Evolutionary conservation across 2,113 vertebrate species (phyloP), one percentile per base, ranked within the genome.

Genomic region (Equus przewalskii): DNA sequence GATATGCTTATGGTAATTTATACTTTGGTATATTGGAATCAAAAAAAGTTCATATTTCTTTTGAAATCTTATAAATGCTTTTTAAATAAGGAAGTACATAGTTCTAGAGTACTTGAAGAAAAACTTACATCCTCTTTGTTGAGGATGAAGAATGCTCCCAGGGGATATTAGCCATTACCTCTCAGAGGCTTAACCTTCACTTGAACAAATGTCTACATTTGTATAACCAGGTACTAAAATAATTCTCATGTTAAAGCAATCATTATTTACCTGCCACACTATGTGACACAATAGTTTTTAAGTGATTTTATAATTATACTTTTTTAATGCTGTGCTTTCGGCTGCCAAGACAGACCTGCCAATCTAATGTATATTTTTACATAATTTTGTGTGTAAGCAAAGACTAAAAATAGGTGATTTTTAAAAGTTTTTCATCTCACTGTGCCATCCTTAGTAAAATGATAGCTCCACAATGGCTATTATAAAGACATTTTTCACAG

Each of bases 251-350:
- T 96, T 94, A 83, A 89, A 92, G 64, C 97, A 89, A n/a, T 83
- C 65, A 67, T 96, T 96, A 89, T 92, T 97, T 95, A 95, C 69
- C 96, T 97, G 94, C 83, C 96, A 92, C 15, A 44, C 3, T 65
- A 94, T 13, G 65, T 96, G 92, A 94, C 90, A 98, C 90, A 95
- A 97, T 67, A 92, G 54, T 83, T 89, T 83, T 21, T n/a, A 87
- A 90, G n/a, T 96, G 97, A 96, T 95, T 92, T 87, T 87, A 87
- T 97, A 97, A 97, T 98, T 96, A 96, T 24, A 76, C 49, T 60
- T 86, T 89, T 62, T 89, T 95, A 36, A 89, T 72, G 33, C 46
- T 83, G 16, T 96, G 54, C 41, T 30, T 96, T 70, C 94, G 64
- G 73, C 79, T 96, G 70, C 92, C 79, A 62, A 97, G 49, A 44